These are phyloP conservation scores for Meles meles DNA, from an alignment of 2,113 vertebrate genomes.

Conservation along the genomic window DNA sequence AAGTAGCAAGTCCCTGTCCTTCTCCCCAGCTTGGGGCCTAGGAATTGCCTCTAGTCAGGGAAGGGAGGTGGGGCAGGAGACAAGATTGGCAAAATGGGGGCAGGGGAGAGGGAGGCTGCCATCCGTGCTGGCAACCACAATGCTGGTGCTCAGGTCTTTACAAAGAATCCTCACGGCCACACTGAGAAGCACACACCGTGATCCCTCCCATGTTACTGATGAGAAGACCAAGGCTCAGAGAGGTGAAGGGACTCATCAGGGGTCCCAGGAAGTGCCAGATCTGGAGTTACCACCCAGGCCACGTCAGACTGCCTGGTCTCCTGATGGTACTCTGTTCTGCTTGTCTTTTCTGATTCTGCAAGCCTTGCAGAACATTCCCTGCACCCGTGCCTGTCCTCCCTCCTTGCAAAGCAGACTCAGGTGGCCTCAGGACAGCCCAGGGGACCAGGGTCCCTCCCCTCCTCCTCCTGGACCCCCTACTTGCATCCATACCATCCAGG, in stretches of 20 bases:
- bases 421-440: neutral
- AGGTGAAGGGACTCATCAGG: neutral
- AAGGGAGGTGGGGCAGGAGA: neutral
- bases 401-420: neutral
- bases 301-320: neutral
- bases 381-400: neutral
- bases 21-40: neutral
- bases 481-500: neutral
- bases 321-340: too few relatives aligned
- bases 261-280: neutral
- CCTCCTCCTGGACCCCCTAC: neutral
- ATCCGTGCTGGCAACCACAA: neutral
- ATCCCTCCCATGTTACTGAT: neutral
- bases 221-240: neutral
- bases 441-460: neutral
- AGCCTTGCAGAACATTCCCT: neutral
- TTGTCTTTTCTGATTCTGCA: neutral
- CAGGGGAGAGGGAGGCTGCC: neutral
- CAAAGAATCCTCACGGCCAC: neutral
- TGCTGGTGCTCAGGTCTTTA: neutral
- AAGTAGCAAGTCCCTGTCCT: neutral
- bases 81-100: neutral
- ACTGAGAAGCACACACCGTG: fast-evolving
- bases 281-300: neutral
- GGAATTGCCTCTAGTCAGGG: neutral